A percentile compares a stretch with the other conserved stretches of the same genome.
Conservation (phyloP, 1,140 invertebrate genomes). For the Dryas iulia region DNA sequence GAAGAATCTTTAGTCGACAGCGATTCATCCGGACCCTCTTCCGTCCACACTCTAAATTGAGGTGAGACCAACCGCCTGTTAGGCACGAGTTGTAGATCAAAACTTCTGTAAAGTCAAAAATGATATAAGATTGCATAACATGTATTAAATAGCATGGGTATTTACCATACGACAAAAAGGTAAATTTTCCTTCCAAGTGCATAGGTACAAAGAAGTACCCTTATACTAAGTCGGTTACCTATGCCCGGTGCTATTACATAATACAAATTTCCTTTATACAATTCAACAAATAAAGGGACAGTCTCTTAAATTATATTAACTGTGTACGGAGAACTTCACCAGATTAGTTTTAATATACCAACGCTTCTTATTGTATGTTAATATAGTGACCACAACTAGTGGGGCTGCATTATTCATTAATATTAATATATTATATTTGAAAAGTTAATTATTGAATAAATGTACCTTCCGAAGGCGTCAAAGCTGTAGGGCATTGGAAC, state of each 20-base stretch:
- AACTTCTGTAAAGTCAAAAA: constrained; percentile 56
- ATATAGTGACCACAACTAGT: not conserved
- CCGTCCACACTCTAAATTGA: constrained; percentile 70
- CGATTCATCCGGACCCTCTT: constrained; percentile 52
- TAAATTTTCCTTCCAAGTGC: no score
- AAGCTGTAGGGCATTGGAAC: constrained; percentile 72
- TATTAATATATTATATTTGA: no score
- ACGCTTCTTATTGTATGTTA: not conserved
- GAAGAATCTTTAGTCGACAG: constrained; percentile 56
- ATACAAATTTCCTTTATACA: not conserved
- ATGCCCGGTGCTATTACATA: not conserved
- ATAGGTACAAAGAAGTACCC: not conserved
- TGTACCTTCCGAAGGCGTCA: constrained; percentile 75
- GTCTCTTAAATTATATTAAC: no score
- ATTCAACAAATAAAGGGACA: not conserved
- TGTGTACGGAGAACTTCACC: no score
- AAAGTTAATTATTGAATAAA: not conserved
- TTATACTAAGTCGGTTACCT: not conserved
- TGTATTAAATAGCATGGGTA: no score
- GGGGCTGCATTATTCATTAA: not conserved
- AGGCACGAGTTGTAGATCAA: constrained; percentile 69
- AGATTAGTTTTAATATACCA: no score
- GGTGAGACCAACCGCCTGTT: constrained; percentile 71
- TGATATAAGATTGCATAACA: not conserved
- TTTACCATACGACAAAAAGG: no score